Evolutionary conservation across 2,113 vertebrate genomes (phyloP).

Genomic region (Quiscalus mexicanus): DNA sequence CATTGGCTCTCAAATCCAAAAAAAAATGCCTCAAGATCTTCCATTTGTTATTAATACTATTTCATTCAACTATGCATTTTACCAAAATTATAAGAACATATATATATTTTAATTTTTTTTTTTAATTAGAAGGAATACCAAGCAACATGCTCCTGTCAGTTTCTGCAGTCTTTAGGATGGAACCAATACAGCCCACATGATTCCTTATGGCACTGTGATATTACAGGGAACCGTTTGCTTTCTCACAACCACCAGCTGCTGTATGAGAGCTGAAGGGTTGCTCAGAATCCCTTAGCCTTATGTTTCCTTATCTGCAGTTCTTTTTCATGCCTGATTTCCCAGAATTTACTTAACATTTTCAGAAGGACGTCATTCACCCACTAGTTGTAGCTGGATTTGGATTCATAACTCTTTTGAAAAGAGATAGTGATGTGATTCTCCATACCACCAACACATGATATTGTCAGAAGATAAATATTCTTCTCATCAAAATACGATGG

Average conservation of each 20-base stretch:
- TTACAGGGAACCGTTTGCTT: not conserved
- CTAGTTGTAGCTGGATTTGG: conserved; percentile 38
- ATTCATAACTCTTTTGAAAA: conserved; percentile 15
- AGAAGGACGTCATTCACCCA: conserved; percentile 55
- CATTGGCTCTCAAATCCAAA: not conserved
- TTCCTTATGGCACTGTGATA: not conserved
- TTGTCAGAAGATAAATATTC: conserved; percentile 48
- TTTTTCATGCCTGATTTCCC: conserved; percentile 37
- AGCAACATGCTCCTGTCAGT: not conserved
- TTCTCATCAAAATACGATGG: not conserved
- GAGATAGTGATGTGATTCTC: not conserved
- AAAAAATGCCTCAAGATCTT: not conserved
- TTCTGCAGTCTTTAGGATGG: not conserved
- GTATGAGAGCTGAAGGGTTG: conserved; percentile 21
- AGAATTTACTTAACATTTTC: conserved; percentile 64
- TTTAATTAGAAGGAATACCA: not conserved
- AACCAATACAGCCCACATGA: not conserved
- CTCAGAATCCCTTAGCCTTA: conserved; percentile 47
- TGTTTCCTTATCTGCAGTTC: conserved; percentile 40
- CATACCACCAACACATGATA: not conserved
- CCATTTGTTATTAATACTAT: not conserved
- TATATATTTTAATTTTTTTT: not conserved
- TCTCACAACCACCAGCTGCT: conserved; percentile 32
- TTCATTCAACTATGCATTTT: not conserved
- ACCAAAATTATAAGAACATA: not conserved